Base-by-base conservation (phyloP, 2,888 invertebrate species). In the Keiferia lycopersicella region DNA sequence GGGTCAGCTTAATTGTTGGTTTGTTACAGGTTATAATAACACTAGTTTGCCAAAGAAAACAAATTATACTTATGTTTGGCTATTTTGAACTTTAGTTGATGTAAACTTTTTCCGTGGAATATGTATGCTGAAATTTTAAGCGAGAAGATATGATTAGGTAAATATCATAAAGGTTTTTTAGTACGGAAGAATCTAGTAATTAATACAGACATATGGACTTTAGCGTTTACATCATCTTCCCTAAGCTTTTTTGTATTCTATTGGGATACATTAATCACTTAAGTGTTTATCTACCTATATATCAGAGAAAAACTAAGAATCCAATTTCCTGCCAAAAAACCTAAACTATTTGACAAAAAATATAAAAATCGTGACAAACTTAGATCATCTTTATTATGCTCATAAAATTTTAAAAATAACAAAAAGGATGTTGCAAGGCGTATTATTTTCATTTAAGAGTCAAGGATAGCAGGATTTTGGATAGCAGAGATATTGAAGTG, bases 301-400 rank as follows among this genome's bases (percentile, higher is more conserved):
- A 61, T 26, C 34, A 61, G 4, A 50, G 10, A 50, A 16, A 34
- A 30, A 18, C 39, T 34, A 14, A 16, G 22, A 16, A 11, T 59
- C n/a, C 18, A 45, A 45, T 53, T 63, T 63, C 62, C 62, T 63
- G 34, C 34, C 39, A 45, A 48, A 61, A 63, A 63, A 59, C 50
- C 38, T 22, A 45, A 50, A 51, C n/a, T 50, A 60, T 51, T 63
- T 58, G 64, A 51, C 59, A 58, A 59, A 64, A 63, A 60, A 51
- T 16, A 14, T 6, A 10, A 59, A 22, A 64, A 51, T 59, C 64
- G 64, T 64, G 64, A 64, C 64, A 59, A 30, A 56, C 30, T 56
- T 56, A 12, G 56, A 56, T 30, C 56, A 30, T 56, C 30, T 34
- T 56, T 30, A 56, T 56, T 56, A 34, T 30, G n/a, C 12, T 34